Evolutionary conservation across 37 sponge, comb jelly and placozoan species (phyloP), one percentile per base, ranked within the genome.

Genomic region (Agelas oroides): DNA sequence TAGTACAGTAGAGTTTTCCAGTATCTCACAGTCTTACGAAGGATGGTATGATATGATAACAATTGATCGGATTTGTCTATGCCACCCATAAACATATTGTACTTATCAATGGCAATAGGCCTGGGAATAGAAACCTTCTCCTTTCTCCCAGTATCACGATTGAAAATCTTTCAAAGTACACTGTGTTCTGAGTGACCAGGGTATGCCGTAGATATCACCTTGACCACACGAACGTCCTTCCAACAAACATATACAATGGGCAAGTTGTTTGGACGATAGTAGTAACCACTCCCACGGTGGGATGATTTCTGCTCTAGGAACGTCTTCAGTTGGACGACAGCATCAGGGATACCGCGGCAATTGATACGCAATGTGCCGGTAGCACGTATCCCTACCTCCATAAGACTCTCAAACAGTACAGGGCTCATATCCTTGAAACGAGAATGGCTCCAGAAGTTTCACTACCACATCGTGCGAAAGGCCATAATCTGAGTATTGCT

Each of bases 341-440:
- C 28, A 33, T 70, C 23, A 31, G 76, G 82, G 18, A 87, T 57
- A 30, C 76, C 81, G 8, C 33, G 1, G 5, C 88, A 54, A 32
- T 0, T 64, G 19, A 30, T 37, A 15, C 46, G 36, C 30, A 72
- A 21, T 21, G 76, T 65, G 0, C 88, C 88, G 18, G 88, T 81
- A 11, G 76, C 59, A 38, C 33, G 70, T 60, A 67, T 74, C 18
- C 11, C 76, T 64, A 31, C n/a, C 31, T 20, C 1, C 14, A 31
- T 5, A 15, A 80, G 41, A 33, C 72, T 34, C 14, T 30, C 31
- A 6, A 75, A 20, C 11, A 87, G 82, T 19, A 33, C 33, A 87
- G 18, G 80, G 31, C 19, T 54, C 16, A 63, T 87, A 87, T 20
- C 88, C 88, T 55, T 87, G 88, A 59, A 52, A 41, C 25, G 28